Conservation (phyloP, 2,888 invertebrate species). For the Drosophila mimetica region DNA sequence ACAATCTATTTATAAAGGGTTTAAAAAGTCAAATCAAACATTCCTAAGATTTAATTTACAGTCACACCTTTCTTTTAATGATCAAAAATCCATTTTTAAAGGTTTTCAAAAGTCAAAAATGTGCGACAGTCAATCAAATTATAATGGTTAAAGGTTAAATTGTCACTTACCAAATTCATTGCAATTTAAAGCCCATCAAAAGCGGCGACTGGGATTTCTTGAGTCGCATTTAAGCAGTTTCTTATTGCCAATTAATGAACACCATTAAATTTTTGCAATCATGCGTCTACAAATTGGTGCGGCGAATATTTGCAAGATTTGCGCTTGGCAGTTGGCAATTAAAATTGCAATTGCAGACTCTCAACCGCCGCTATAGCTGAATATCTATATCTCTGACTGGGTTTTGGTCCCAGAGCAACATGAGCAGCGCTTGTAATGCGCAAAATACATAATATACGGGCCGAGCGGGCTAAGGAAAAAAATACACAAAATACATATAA, state of each 20-base stretch:
- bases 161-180: not conserved
- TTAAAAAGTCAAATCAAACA: no score
- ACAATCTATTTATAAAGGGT: not conserved
- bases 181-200: slow-evolving; percentile 21
- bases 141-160: not conserved
- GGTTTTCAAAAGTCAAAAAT: not conserved
- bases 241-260: slow-evolving; percentile 80
- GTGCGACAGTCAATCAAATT: not conserved
- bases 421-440: slow-evolving; percentile 62
- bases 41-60: no score
- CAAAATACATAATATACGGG: slow-evolving; percentile 58
- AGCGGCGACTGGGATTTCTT: slow-evolving; percentile 27
- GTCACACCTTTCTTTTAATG: no score
- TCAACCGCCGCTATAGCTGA: slow-evolving; percentile 19
- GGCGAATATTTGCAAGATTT: slow-evolving; percentile 73
- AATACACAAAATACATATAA: slow-evolving; percentile 53
- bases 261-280: slow-evolving; percentile 78
- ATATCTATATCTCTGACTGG: slow-evolving; percentile 29
- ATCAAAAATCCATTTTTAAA: no score
- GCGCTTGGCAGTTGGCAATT: slow-evolving; percentile 62
- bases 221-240: slow-evolving; percentile 52
- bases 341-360: slow-evolving; percentile 73
- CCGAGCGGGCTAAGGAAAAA: slow-evolving; percentile 18
- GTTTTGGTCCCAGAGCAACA: slow-evolving; percentile 45
- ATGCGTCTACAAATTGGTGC: slow-evolving; percentile 73